Conservation (phyloP, 2,888 invertebrate species). For the Lydus trimaculatus region DNA sequence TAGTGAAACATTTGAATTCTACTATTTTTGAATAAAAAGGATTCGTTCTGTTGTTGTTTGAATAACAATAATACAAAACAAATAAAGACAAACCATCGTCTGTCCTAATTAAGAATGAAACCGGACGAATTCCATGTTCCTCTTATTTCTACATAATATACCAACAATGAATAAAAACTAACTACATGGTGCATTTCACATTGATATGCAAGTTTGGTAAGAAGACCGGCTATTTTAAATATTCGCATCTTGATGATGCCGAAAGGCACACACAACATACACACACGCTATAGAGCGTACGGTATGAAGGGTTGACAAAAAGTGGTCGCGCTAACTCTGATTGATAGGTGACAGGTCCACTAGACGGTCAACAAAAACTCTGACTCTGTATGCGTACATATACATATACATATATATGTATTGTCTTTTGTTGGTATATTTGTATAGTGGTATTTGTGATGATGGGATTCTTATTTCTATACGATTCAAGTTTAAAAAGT, state of each 20-base stretch:
- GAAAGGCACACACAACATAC: no score
- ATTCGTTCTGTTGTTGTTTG: neutral
- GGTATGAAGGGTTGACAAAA: conserved; percentile 62
- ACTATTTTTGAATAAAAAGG: neutral
- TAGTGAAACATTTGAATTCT: no score
- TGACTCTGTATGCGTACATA: conserved; percentile 21
- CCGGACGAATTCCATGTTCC: conserved; percentile 5
- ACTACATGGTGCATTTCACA: conserved; percentile 34
- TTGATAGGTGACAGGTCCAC: conserved; percentile 62
- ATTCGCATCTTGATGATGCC: conserved; percentile 52
- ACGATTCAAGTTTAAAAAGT: conserved; percentile 1
- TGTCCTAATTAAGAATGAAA: neutral
- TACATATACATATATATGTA: conserved; percentile 11
- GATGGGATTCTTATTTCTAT: conserved; percentile 18
- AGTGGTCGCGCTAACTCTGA: conserved; percentile 61
- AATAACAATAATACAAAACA: neutral
- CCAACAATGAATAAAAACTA: conserved; percentile 5
- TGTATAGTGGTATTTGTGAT: conserved; percentile 11
- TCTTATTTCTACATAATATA: conserved; percentile 3
- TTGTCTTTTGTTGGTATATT: conserved; percentile 22
- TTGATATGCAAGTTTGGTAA: conserved; percentile 50
- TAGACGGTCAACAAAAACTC: conserved; percentile 59
- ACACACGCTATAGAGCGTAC: conserved; percentile 54
- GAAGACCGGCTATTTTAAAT: conserved; percentile 58
- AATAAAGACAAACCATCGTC: neutral